Evolutionary conservation across 2,888 invertebrate species (phyloP).

Genomic region (Thysanoteuthis rhombus): DNA sequence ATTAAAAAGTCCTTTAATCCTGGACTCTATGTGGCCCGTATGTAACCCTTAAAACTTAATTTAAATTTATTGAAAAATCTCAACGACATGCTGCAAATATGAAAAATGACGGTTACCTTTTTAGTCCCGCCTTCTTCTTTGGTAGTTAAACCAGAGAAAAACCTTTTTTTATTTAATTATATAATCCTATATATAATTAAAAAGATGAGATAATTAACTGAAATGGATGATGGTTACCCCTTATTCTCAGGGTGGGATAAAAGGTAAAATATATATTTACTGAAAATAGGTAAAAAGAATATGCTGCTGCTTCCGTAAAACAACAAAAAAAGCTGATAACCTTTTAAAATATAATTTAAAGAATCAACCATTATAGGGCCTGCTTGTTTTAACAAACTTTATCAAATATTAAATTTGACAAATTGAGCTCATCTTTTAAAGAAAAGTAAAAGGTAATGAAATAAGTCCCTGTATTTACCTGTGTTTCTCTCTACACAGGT

Average conservation of each 20-base stretch:
- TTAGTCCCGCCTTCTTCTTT: not conserved
- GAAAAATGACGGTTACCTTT: not conserved
- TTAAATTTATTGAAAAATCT: not conserved
- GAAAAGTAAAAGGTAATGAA: too few relatives aligned
- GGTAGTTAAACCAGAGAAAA: too few relatives aligned
- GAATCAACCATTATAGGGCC: not conserved
- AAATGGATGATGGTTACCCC: not conserved
- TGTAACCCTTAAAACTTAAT: too few relatives aligned
- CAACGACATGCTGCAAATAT: not conserved
- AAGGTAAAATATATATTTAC: not conserved
- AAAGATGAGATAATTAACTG: not conserved
- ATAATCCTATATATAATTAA: too few relatives aligned
- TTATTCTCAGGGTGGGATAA: not conserved
- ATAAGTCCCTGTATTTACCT: not conserved
- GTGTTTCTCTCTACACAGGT: not conserved
- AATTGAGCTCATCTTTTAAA: not conserved
- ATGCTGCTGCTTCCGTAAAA: not conserved
- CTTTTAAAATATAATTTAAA: too few relatives aligned
- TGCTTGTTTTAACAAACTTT: not conserved
- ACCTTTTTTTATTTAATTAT: not conserved
- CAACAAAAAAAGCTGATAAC: not conserved
- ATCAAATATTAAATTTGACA: not conserved
- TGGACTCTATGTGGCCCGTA: too few relatives aligned
- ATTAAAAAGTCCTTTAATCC: not conserved
- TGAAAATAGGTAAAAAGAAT: not conserved